These are phyloP conservation scores for Ichneumon xanthorius DNA, from an alignment of 2,888 invertebrate genomes.

Conservation along the genomic window DNA sequence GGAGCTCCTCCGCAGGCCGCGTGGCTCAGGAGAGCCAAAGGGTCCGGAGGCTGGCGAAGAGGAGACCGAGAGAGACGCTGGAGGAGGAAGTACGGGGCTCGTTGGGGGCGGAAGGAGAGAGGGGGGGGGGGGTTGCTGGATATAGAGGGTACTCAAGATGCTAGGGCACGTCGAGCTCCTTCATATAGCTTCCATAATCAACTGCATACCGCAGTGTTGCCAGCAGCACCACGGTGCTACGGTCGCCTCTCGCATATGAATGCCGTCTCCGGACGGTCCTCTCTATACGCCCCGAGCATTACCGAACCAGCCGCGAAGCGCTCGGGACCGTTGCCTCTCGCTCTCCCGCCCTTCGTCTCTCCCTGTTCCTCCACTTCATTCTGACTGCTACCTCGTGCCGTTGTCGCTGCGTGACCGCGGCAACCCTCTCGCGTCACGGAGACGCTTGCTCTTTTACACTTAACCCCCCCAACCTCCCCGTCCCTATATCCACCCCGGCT, in stretches of 20 bases:
- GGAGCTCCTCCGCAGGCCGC: constrained; percentile 59
- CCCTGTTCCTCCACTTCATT: constrained; percentile 34
- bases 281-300: constrained; percentile 48
- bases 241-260: constrained; percentile 82
- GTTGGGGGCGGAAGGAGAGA: neutral
- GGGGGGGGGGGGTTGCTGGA: constrained; percentile 65
- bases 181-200: constrained; percentile 85
- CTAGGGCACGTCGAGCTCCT: constrained; percentile 84
- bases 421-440: constrained; percentile 41
- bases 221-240: constrained; percentile 77
- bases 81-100: constrained; percentile 53
- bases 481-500: constrained; percentile 38
- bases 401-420: constrained; percentile 41
- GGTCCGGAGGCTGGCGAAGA: constrained; percentile 60
- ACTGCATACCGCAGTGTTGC: constrained; percentile 85
- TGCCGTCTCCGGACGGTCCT: constrained; percentile 75
- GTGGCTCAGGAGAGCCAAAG: constrained; percentile 56
- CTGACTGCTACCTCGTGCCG: constrained; percentile 36
- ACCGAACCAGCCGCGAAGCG: constrained; percentile 47
- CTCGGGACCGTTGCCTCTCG: constrained; percentile 23
- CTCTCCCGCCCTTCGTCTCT: constrained; percentile 13
- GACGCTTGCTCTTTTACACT: constrained; percentile 63
- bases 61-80: constrained; percentile 66
- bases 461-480: neutral
- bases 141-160: constrained; percentile 83